These are phyloP conservation scores for Trichomalopsis sarcophagae DNA, from an alignment of 1,140 invertebrate species.

Conservation along the genomic window DNA sequence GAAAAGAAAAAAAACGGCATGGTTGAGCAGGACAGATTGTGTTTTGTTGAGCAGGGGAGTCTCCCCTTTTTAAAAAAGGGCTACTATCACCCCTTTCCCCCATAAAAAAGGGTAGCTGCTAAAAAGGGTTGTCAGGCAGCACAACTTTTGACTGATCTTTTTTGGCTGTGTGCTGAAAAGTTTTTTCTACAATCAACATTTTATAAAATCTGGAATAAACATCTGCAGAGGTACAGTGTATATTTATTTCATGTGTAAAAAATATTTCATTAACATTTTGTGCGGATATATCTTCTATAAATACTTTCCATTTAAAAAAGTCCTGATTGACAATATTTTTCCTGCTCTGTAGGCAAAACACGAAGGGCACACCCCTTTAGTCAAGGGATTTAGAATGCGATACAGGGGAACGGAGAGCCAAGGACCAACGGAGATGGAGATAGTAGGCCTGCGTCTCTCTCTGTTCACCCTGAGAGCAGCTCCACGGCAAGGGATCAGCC, in stretches of 20 bases:
- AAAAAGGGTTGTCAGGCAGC: slow-evolving; percentile 64
- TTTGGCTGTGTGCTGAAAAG: not conserved
- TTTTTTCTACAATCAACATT: not conserved
- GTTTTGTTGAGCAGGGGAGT: slow-evolving; percentile 32
- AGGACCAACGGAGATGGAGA: slow-evolving; percentile 52
- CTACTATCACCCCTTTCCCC: slow-evolving; percentile 62
- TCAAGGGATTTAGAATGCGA: slow-evolving; percentile 56
- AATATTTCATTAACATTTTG: not conserved
- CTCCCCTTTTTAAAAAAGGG: slow-evolving; percentile 62
- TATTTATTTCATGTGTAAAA: slow-evolving; percentile 29
- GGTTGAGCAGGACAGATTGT: slow-evolving; percentile 4
- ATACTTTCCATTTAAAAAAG: slow-evolving; percentile 4
- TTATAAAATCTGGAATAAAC: slow-evolving; percentile 4
- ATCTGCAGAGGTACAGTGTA: slow-evolving; percentile 8
- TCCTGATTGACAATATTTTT: slow-evolving; percentile 50
- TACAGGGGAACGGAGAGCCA: slow-evolving; percentile 58
- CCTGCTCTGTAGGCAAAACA: slow-evolving; percentile 44
- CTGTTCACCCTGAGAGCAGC: slow-evolving; percentile 56
- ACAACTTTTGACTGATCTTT: slow-evolving; percentile 57
- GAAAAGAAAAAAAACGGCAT: slow-evolving; percentile 18
- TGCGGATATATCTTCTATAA: not conserved
- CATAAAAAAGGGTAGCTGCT: slow-evolving; percentile 68
- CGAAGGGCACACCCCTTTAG: slow-evolving; percentile 57
- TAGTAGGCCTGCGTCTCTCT: slow-evolving; percentile 56
- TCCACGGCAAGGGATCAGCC: slow-evolving; percentile 56